Conservation (phyloP, 2,888 invertebrate genomes). For the Aspidiotus destructor region DNA sequence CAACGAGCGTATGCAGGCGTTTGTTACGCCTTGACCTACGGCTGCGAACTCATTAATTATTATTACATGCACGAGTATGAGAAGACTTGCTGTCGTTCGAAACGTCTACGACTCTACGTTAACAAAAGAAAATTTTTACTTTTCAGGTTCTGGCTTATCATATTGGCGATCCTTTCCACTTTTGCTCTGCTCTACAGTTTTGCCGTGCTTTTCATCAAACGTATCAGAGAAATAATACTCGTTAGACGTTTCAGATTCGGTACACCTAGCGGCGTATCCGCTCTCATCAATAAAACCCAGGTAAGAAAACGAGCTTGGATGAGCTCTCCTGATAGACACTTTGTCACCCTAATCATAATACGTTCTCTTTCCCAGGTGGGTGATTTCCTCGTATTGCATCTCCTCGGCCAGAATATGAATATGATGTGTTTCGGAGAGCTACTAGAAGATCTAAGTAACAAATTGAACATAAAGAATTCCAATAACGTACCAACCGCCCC, state of each 20-base stretch:
- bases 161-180: slow-evolving; percentile 64
- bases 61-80: too few relatives aligned
- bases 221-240: slow-evolving; percentile 69
- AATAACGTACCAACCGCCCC: slow-evolving; percentile 73
- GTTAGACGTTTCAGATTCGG: slow-evolving; percentile 70
- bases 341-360: background rate
- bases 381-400: slow-evolving; percentile 71
- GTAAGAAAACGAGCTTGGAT: slow-evolving; percentile 43
- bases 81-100: too few relatives aligned
- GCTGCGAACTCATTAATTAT: too few relatives aligned
- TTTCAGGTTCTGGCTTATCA: slow-evolving; percentile 68
- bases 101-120: background rate
- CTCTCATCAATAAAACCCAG: slow-evolving; percentile 70
- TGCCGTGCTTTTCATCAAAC: slow-evolving; percentile 67
- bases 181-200: slow-evolving; percentile 70
- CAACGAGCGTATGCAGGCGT: too few relatives aligned
- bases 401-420: slow-evolving; percentile 79
- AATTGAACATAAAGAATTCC: slow-evolving; percentile 51
- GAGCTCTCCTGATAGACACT: too few relatives aligned
- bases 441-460: slow-evolving; percentile 63
- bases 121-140: background rate
- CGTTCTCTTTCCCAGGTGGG: slow-evolving; percentile 55
- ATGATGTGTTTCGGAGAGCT: slow-evolving; percentile 69
- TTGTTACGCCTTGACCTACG: too few relatives aligned
- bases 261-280: slow-evolving; percentile 61